Evolutionary conservation across 2,888 invertebrate genomes (phyloP), one percentile per base, ranked within the genome.

Genomic region (Biston stratarius): DNA sequence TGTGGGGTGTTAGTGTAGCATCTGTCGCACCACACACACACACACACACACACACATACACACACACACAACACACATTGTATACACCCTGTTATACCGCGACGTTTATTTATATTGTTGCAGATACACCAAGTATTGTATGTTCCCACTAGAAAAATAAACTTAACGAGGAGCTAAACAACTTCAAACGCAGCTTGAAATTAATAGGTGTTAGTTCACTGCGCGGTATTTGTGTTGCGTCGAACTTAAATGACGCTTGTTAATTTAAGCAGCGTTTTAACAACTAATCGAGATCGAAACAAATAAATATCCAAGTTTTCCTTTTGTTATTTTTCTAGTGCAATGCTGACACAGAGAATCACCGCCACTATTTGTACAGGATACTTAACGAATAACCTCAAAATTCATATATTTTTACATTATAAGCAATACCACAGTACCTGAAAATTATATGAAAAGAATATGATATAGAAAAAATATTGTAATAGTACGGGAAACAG

Each of bases 391-490:
- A 65, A 73, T 78, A 77, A 83, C 78, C 80, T 81, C 77, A 76
- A 86, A 83, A 84, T 83, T 84, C 82, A 84, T 85, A 87, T 83
- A 84, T 86, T 88, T 83, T 87, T 89, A 90, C 90, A 89, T 85
- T 84, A 83, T 91, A 92, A 92, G 92, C 91, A 92, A 92, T 92
- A 92, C 90, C 89, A 88, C 88, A 89, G 92, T 92, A 92, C 92
- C 92, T 92, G 92, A 91, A 84, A 86, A 84, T 85, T 78, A 79
- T 81, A 82, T 81, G 84, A 86, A 84, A 85, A 79, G 74, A 33
- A 81, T 82, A 74, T 79, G 78, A 78, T 79, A 80, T 85, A 86
- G 85, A 84, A 49, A 36, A 71, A 65, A 71, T 71, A 70, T 71
- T 82, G 84, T 86, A 90, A 91, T 87, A 90, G 87, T 81, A 85